phyloP scores from a whole-genome alignment of 2,113 vertebrate species.

The Myotis lucifugus region DNA sequence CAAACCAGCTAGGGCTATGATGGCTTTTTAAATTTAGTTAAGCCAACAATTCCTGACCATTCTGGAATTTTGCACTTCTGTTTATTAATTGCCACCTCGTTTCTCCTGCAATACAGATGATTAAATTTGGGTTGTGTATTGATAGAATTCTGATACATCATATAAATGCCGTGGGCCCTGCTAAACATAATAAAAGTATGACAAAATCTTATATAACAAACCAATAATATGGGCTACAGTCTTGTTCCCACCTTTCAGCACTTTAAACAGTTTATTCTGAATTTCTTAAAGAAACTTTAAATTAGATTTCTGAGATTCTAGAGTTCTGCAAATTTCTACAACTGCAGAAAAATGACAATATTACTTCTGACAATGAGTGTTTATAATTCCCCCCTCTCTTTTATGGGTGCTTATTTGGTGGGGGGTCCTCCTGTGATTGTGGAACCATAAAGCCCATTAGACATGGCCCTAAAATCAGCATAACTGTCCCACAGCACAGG shows the following conservation, averaged over 20 bases:
- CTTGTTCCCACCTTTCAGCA: neutral
- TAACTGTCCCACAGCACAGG: neutral
- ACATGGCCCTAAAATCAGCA: neutral
- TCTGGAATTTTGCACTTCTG: neutral
- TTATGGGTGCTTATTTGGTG: neutral
- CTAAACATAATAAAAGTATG: conserved; percentile 10
- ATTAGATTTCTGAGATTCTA: neutral
- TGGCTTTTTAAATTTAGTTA: neutral
- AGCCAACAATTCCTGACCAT: neutral
- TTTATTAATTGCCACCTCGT: neutral
- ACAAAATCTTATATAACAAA: conserved; percentile 26
- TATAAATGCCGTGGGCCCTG: neutral
- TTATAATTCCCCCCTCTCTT: neutral
- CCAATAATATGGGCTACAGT: neutral
- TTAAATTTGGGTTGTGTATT: neutral
- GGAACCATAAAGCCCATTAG: neutral
- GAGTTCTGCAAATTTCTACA: conserved; percentile 17
- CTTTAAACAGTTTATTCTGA: neutral
- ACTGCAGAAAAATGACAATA: neutral
- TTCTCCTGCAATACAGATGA: neutral
- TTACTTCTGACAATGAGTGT: neutral
- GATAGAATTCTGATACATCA: neutral
- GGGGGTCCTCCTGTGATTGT: neutral
- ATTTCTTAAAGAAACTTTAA: conserved; percentile 2
- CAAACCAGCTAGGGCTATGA: neutral